Evolutionary conservation across 2,113 vertebrate species (phyloP), one percentile per base, ranked within the genome.

Genomic region (Hemichromis elongatus): DNA sequence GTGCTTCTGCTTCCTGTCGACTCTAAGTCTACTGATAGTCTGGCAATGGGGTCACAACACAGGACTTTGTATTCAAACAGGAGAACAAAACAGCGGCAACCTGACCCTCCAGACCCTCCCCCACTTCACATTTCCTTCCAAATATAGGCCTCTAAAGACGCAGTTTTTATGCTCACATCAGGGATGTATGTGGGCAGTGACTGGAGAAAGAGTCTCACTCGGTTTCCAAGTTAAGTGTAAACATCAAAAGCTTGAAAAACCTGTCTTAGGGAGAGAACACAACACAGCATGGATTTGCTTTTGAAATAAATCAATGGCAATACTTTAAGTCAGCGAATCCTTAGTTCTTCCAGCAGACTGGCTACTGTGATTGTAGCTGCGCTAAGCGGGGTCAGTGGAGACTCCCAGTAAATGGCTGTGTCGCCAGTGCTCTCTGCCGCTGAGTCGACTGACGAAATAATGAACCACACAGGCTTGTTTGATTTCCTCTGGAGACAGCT

Each of bases 401-500:
- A 88, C 86, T 93, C 89, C 45, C 54, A 73, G 89, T 90, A 93
- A 95, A 95, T 89, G 86, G 83, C 84, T 82, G 66, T 93, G 94
- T 93, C 90, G 90, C 92, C 92, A 94, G 86, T 53, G 81, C 88
- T 86, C 85, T 55, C 81, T 90, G 88, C 85, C 90, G 89, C 92
- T 82, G 89, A 90, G 92, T 91, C 55, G 77, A 89, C 93, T 91
- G 92, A 91, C 87, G 37, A 90, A 93, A 92, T 95, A 94, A 94
- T 93, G 93, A 94, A 95, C 89, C 92, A 21, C 92, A 88, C 90
- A 91, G 91, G 83, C 90, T 91, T 92, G 91, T 93, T 93, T 94
- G 94, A 93, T 94, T 95, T 93, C 92, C 93, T 94, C 93, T 92
- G 92, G 94, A 95, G 95, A 94, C 92, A 91, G 92, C 90, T 87